phyloP scores from a whole-genome alignment of 92 coral and sea anemone genomes.

The Bergia puertoricense region DNA sequence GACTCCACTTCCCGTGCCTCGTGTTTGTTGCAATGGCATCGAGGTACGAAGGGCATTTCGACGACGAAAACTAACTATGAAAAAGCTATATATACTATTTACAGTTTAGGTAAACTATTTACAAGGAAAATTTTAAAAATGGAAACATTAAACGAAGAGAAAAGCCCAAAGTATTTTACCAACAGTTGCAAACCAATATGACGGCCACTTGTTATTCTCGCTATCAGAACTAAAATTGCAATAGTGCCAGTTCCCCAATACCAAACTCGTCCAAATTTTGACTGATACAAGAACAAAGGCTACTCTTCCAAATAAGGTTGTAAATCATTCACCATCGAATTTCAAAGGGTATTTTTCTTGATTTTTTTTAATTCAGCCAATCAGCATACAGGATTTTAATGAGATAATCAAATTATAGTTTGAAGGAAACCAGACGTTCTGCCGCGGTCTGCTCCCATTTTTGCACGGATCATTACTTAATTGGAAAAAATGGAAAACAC shows the following conservation, averaged over 20 bases:
- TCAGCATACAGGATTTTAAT: not conserved
- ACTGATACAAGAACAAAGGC: slow-evolving; percentile 3
- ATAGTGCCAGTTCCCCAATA: not conserved
- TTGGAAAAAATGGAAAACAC: no score
- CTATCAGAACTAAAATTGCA: not conserved
- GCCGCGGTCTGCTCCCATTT: not conserved
- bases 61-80: no score
- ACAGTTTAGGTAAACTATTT: no score
- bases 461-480: not conserved
- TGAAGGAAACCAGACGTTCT: not conserved
- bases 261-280: not conserved
- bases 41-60: no score
- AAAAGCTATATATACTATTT: no score
- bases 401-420: not conserved
- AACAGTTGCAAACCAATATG: no score
- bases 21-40: no score
- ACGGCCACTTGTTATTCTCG: no score
- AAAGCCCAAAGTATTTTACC: no score
- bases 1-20: no score
- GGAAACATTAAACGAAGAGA: no score
- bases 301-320: not conserved
- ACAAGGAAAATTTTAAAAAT: no score
- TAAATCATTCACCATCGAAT: not conserved
- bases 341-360: not conserved
- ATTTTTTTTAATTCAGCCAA: not conserved